These are phyloP conservation scores for Pemphredon lugubris DNA, from an alignment of 2,888 invertebrate species.

Conservation along the genomic window DNA sequence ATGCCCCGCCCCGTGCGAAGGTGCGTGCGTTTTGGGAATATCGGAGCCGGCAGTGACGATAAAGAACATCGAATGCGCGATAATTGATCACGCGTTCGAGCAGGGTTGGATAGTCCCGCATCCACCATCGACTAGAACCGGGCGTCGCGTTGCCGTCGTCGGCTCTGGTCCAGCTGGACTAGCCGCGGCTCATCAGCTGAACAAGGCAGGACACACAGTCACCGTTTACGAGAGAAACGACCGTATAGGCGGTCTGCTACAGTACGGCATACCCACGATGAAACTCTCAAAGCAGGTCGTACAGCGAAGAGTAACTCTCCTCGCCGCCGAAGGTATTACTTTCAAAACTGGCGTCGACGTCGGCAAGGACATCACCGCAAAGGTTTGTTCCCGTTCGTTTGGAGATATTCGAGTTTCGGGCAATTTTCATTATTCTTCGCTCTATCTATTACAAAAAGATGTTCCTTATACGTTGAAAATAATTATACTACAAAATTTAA, in stretches of 20 bases:
- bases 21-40: constrained; percentile 97
- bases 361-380: constrained; percentile 93
- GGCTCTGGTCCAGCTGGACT: constrained; percentile 97
- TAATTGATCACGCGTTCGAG: constrained; percentile 98
- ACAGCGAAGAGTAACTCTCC: constrained; percentile 91
- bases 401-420: neutral
- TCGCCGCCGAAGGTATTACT: constrained; percentile 93
- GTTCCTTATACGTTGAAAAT: too few relatives aligned
- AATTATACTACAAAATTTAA: too few relatives aligned
- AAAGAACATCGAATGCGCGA: constrained; percentile 99
- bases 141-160: constrained; percentile 92
- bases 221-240: constrained; percentile 99
- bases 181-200: constrained; percentile 98
- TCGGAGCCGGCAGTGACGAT: constrained; percentile 98
- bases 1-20: constrained; percentile 99
- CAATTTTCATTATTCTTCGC: neutral
- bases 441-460: neutral
- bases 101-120: constrained; percentile 96
- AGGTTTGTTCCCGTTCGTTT: constrained; percentile 76
- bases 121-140: constrained; percentile 88
- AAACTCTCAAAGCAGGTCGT: constrained; percentile 97
- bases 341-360: constrained; percentile 96
- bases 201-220: constrained; percentile 97
- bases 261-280: constrained; percentile 99
- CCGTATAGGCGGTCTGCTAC: constrained; percentile 95